Base-by-base conservation (phyloP, 2,797 vertebrate species). In the Thunnus albacares region DNA sequence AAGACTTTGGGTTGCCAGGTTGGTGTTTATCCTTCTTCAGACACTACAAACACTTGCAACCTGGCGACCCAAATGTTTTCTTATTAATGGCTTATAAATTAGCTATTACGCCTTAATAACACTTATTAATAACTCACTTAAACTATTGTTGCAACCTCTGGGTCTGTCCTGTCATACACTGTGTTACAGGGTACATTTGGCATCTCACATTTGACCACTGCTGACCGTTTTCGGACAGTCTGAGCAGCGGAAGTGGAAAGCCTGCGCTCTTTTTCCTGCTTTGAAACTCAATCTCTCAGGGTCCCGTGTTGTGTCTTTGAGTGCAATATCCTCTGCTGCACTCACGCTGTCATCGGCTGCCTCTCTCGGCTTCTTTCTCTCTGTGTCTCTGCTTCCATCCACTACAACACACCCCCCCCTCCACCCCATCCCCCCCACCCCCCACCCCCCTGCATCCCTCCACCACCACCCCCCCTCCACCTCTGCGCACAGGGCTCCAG, bases 271-370 rank as follows among this genome's bases (percentile, higher is more conserved):
- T 83, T 51, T 70, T 76, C 47, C 38, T 4, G 58, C 93, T 94
- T 94, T 95, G 94, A 95, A 96, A 95, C 94, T 76, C 83, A 91
- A 96, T 93, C 91, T 91, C 85, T 91, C 73, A 22, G 76, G 87
- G 87, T 93, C 88, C 82, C 82, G 33, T 95, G 95, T 96, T 95
- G 90, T 94, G 95, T 95, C 94, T 96, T 81, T 88, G 92, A 93
- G 87, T 63, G 90, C 83, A 90, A 88, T 89, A 93, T 93, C 91
- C 91, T 91, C 81, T 87, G 81, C 89, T 91, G 83, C 89, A 76
- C 89, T 94, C 81, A 75, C 59, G 81, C 93, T 94, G 91, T 94
- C 94, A 93, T 93, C 90, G 33, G 68, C 90, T 86, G 70, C 80
- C 82, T 85, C 84, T 84, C 78, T 81, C 70, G 35, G 60, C 71